Conservation (phyloP, 2,888 invertebrate species). For the Eilema caniola region DNA sequence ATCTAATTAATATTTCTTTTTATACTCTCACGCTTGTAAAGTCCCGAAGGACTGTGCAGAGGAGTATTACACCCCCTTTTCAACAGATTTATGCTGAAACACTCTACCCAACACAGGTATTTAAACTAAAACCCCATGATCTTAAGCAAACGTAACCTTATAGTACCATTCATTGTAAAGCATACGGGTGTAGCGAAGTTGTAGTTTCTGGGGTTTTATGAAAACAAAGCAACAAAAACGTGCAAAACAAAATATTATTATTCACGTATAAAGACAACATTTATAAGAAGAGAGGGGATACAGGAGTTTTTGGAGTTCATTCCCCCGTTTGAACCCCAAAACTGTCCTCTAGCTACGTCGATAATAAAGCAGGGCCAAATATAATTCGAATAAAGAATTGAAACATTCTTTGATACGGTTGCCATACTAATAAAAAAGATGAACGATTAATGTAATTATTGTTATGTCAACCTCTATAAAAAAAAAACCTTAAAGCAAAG, state of each 20-base stretch:
- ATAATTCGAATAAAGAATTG: neutral
- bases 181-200: neutral
- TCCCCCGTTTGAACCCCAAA: neutral
- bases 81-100: neutral
- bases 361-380: neutral
- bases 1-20: slow-evolving; percentile 32
- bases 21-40: neutral
- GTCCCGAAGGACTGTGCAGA: neutral
- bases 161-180: neutral
- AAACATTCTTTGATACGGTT: slow-evolving; percentile 38
- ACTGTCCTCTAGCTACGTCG: neutral
- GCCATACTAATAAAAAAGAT: slow-evolving; percentile 36
- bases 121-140: neutral
- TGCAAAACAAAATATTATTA: neutral
- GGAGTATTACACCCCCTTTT: neutral
- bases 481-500: slow-evolving; percentile 48
- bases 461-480: slow-evolving; percentile 42
- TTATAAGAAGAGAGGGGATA: neutral
- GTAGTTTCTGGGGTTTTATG: neutral
- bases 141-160: neutral
- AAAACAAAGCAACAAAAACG: neutral
- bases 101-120: neutral
- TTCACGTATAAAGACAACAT: neutral
- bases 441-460: slow-evolving; percentile 32
- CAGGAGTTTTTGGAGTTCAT: neutral